Percentiles rank a stretch among this genome's conserved stretches.
phyloP scores from a whole-genome alignment of 2,888 invertebrate genomes.

The Dicyrtoma fusca region DNA sequence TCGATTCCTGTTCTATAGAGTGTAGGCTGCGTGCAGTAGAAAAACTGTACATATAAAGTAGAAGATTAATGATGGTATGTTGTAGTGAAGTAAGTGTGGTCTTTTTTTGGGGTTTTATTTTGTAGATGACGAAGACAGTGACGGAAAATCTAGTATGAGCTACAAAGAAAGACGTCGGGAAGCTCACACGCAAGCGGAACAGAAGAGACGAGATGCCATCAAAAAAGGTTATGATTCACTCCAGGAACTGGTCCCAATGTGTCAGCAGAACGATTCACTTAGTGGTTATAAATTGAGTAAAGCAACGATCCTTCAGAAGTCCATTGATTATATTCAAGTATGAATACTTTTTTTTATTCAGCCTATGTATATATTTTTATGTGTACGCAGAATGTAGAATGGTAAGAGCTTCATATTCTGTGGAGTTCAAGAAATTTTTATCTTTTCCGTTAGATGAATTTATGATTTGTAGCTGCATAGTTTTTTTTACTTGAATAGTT shows the following conservation, averaged over 20 bases:
- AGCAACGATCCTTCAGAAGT: slow-evolving; percentile 80
- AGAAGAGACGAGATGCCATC: slow-evolving; percentile 94
- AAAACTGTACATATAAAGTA: too few relatives aligned
- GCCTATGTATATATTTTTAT: neutral
- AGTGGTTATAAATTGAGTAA: slow-evolving; percentile 94
- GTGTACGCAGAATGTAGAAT: too few relatives aligned
- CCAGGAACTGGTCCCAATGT: slow-evolving; percentile 90
- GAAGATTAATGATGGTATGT: too few relatives aligned
- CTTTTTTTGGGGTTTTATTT: too few relatives aligned
- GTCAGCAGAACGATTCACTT: slow-evolving; percentile 82
- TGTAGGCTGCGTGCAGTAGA: too few relatives aligned
- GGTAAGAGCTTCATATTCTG: too few relatives aligned
- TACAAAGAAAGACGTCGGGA: slow-evolving; percentile 92
- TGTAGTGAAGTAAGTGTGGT: too few relatives aligned
- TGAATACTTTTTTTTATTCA: slow-evolving; percentile 6
- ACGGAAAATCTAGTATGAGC: slow-evolving; percentile 70
- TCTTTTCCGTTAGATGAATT: too few relatives aligned
- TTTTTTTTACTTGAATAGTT: too few relatives aligned
- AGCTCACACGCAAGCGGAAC: slow-evolving; percentile 95
- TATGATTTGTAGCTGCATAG: too few relatives aligned
- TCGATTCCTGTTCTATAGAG: too few relatives aligned
- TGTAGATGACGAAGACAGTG: slow-evolving; percentile 68
- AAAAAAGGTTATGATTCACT: slow-evolving; percentile 95
- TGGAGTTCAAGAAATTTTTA: too few relatives aligned
- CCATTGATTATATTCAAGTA: slow-evolving; percentile 80